phyloP scores from a whole-genome alignment of 2,797 vertebrate species.

The Pseudochirops corinnae region DNA sequence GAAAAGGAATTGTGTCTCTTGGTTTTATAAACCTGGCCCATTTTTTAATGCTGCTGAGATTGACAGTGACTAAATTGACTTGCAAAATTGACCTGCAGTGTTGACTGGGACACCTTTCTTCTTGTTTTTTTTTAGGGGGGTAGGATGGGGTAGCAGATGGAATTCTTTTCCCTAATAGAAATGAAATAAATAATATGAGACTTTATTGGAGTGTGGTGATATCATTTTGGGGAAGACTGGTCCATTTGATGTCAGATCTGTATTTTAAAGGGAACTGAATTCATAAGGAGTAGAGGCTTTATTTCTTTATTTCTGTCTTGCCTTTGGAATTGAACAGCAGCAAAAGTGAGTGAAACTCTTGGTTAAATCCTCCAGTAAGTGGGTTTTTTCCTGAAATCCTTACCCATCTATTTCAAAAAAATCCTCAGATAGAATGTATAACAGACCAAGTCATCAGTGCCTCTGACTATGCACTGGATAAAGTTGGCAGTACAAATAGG shows the following conservation, averaged over 20 bases:
- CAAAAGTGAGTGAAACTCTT: not conserved
- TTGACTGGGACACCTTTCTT: not conserved
- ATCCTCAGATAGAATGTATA: not conserved
- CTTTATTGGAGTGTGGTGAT: not conserved
- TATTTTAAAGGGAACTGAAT: constrained; percentile 18
- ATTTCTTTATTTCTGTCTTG: not conserved
- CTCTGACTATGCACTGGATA: not conserved
- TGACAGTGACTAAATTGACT: constrained; percentile 6
- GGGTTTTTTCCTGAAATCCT: constrained; percentile 7
- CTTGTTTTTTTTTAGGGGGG: not conserved
- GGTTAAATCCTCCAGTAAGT: not conserved
- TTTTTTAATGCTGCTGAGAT: constrained; percentile 38
- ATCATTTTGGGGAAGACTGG: not conserved
- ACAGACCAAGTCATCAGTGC: not conserved
- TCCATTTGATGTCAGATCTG: not conserved
- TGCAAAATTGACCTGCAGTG: not conserved
- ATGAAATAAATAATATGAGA: not conserved
- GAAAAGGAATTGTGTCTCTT: constrained; percentile 48
- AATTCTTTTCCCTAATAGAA: not conserved
- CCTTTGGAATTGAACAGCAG: not conserved
- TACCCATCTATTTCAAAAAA: not conserved
- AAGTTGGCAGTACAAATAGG: not conserved
- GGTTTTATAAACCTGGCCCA: not conserved
- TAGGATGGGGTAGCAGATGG: not conserved
- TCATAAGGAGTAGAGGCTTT: not conserved